Evolutionary conservation across 1,140 invertebrate genomes (phyloP).

Genomic region (Zaprionus nigranus): DNA sequence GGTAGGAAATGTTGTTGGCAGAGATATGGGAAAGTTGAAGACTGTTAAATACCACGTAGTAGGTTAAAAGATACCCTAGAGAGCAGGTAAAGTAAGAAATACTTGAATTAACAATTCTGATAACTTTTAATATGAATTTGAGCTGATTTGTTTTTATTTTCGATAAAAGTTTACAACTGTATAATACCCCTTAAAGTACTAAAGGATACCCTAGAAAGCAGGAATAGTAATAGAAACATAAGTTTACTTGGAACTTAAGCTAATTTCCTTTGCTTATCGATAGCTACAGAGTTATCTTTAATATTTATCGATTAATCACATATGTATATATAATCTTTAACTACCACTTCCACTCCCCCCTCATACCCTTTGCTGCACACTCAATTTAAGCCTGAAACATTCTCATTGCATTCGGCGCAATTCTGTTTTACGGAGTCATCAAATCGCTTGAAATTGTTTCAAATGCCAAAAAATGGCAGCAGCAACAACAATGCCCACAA

Average conservation of each 20-base stretch:
- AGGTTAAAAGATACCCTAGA: not conserved
- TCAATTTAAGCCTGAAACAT: constrained; percentile 4
- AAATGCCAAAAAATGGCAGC: constrained; percentile 10
- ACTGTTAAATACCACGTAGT: not conserved
- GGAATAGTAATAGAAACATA: not conserved
- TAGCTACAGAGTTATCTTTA: not conserved
- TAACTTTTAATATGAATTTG: too few species aligned
- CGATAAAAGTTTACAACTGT: not conserved
- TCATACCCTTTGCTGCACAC: not conserved
- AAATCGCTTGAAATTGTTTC: constrained; percentile 2
- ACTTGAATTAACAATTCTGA: too few species aligned
- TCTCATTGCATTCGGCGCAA: not conserved
- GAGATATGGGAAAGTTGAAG: not conserved
- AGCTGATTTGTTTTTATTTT: too few species aligned
- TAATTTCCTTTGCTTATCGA: not conserved
- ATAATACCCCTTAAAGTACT: rapidly evolving
- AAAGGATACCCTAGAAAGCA: not conserved
- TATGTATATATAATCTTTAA: too few species aligned
- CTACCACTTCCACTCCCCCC: not conserved
- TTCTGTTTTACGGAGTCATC: constrained; percentile 8
- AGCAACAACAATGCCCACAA: constrained; percentile 28
- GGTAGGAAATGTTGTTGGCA: not conserved
- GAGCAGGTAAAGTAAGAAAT: not conserved
- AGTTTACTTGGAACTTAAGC: not conserved
- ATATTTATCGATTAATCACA: not conserved